Percentiles rank a stretch among this genome's conserved stretches.
Evolutionary conservation across 2,888 invertebrate genomes (phyloP).

Genomic region (Phaedon cochleariae): DNA sequence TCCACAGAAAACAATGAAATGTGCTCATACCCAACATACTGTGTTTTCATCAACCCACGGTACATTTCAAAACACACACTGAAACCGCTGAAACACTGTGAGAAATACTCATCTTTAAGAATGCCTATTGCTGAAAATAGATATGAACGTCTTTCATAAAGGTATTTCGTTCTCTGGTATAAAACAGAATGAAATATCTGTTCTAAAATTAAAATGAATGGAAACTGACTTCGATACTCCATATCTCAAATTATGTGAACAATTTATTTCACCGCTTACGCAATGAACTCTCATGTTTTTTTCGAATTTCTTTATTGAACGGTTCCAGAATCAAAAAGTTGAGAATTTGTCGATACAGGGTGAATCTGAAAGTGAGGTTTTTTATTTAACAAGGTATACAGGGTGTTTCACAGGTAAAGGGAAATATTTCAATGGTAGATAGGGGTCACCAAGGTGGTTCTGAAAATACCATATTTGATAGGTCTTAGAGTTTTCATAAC

Average conservation of each 20-base stretch:
- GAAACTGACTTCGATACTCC: neutral
- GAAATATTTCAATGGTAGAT: no score
- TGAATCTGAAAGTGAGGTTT: no score
- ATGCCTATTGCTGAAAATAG: neutral
- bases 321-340: no score
- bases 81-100: neutral
- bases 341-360: slow-evolving; percentile 1
- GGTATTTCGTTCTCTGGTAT: neutral
- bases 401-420: no score
- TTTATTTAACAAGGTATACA: no score
- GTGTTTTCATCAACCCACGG: neutral
- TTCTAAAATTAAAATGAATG: neutral
- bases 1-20: neutral
- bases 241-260: neutral
- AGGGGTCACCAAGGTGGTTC: no score
- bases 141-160: neutral
- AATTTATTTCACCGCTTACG: no score
- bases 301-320: no score
- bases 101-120: neutral
- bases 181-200: neutral
- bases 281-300: no score
- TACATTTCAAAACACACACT: neutral
- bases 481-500: no score
- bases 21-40: neutral
- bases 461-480: no score